Evolutionary conservation across 2,888 invertebrate genomes (phyloP), one percentile per base, ranked within the genome.

Genomic region (Dendrolimus pini): DNA sequence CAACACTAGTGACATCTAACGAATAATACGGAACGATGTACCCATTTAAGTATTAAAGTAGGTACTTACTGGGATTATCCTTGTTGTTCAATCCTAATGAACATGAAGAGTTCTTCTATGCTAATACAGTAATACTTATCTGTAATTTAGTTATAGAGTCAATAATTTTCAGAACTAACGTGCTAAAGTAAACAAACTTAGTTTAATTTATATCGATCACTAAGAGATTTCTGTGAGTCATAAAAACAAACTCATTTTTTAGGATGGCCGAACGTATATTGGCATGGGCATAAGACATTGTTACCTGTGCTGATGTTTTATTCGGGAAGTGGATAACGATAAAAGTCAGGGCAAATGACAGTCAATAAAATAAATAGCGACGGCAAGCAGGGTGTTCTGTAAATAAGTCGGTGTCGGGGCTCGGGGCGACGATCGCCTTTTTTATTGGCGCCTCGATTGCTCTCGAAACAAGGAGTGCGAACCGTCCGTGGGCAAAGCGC

Each of bases 391-490:
- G 88, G 89, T 88, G 85, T 88, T 89, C 89, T 89, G 90, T 90
- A 90, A 90, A 90, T 90, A 90, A 89, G 89, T 89, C 80, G 83
- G 79, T 79, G 78, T 75, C 76, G 69, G 75, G 75, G 81, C 79
- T 83, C 85, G 80, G 85, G 88, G 89, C 84, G 86, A 82, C 88
- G 88, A 88, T 90, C 89, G 89, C 76, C 86, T 91, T 90, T 91
- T 91, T 91, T 91, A 91, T 91, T 90, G 91, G 84, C 86, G 89
- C 88, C 88, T 86, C 87, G 85, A 91, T 91, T 85, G 89, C 90
- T 88, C 91, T 90, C 86, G 85, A 89, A 87, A 89, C 88, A 85
- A 82, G 77, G 88, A 85, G 85, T 80, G 85, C 71, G 80, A 82
- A 77, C 74, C 69, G 68, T 6, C 30, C 64, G 71, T 66, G 64